Percentiles rank a stretch among this genome's conserved stretches.
These are phyloP conservation scores for Dunckerocampus dactyliophorus DNA, from an alignment of 2,113 vertebrate species.

Conservation along the genomic window DNA sequence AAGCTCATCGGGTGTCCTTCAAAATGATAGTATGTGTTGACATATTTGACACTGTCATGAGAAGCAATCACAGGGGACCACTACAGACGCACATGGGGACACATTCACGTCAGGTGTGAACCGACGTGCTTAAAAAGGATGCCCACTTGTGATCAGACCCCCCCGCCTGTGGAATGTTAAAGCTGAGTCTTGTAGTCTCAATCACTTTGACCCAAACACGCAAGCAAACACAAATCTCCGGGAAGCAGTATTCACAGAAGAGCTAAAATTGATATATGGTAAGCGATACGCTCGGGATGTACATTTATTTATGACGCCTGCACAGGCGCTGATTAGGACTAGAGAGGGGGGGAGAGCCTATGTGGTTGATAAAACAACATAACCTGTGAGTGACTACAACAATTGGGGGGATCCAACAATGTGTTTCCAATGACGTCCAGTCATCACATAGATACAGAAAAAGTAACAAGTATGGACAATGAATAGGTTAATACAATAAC, in stretches of 20 bases:
- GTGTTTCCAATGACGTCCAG: neutral
- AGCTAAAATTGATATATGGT: constrained; percentile 54
- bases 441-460: neutral
- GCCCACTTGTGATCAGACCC: no score
- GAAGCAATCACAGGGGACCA: neutral
- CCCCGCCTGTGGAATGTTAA: no score
- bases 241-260: constrained; percentile 42
- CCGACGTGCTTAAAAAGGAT: neutral
- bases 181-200: neutral
- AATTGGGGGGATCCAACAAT: constrained; percentile 13
- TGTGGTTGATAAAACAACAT: constrained; percentile 35
- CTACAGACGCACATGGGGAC: neutral
- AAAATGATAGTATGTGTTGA: neutral
- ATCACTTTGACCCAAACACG: neutral
- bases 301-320: constrained; percentile 32
- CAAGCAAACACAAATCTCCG: constrained; percentile 9
- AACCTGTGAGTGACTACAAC: constrained; percentile 29
- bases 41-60: neutral
- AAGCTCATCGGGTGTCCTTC: no score
- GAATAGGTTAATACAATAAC: no score
- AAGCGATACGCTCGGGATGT: constrained; percentile 37
- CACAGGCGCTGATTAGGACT: constrained; percentile 40
- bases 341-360: neutral
- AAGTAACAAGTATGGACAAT: no score
- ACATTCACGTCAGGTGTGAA: neutral